These are phyloP conservation scores for Carettochelys insculpta DNA, from an alignment of 2,113 vertebrate genomes.

Conservation along the genomic window DNA sequence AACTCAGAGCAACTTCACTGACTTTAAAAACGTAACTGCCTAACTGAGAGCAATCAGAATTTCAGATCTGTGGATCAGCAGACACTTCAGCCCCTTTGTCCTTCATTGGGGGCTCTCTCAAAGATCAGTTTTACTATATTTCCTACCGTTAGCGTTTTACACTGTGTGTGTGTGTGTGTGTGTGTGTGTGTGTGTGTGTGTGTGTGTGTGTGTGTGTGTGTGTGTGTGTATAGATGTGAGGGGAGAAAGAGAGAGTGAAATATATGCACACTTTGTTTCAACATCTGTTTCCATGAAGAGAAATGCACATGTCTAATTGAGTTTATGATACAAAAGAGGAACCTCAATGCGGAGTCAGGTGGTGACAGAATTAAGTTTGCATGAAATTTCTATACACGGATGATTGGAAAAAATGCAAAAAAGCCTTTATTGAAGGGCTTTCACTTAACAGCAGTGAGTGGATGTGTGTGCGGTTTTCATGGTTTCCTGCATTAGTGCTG, in stretches of 20 bases:
- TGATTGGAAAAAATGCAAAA: constrained; percentile 69
- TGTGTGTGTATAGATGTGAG: neutral
- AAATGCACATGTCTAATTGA: constrained; percentile 71
- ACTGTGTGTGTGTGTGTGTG: neutral
- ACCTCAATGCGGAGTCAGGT: constrained; percentile 75
- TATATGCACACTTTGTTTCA: constrained; percentile 23
- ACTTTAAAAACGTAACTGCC: neutral
- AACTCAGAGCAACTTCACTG: neutral
- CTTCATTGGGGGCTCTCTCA: neutral
- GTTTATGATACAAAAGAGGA: constrained; percentile 74
- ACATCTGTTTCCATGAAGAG: constrained; percentile 56
- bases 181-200: neutral
- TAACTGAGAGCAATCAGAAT: neutral
- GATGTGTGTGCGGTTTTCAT: constrained; percentile 69
- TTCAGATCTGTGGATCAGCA: accelerated
- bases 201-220: neutral
- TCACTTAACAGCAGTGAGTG: constrained; percentile 51
- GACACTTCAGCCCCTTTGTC: neutral
- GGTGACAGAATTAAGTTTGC: constrained; percentile 76
- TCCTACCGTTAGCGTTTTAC: neutral
- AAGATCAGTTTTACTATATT: neutral
- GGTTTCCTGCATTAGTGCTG: constrained; percentile 58
- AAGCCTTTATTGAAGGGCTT: constrained; percentile 57
- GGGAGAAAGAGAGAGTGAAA: neutral
- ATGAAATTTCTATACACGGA: constrained; percentile 69